Conservation (phyloP, 2,888 invertebrate genomes). For the Eutolmus rufibarbis region DNA sequence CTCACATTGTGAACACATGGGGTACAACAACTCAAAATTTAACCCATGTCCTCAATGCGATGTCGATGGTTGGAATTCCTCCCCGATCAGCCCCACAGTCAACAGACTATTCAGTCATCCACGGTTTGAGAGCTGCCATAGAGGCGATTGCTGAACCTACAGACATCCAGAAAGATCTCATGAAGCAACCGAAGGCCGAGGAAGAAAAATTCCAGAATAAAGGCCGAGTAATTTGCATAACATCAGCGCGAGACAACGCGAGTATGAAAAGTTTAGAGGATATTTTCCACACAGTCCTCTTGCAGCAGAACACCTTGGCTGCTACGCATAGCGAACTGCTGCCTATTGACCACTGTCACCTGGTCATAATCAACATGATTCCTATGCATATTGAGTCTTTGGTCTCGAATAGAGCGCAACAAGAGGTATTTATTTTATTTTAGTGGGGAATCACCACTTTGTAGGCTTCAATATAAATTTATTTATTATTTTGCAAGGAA, state of each 20-base stretch:
- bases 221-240: constrained; percentile 89
- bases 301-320: constrained; percentile 80
- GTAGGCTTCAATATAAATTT: not conserved
- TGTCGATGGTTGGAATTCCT: constrained; percentile 83
- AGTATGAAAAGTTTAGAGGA: constrained; percentile 87
- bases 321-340: constrained; percentile 70
- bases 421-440: constrained; percentile 66
- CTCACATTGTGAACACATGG: constrained; percentile 88
- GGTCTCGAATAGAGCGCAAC: constrained; percentile 75
- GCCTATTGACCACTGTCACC: constrained; percentile 85
- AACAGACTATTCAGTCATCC: constrained; percentile 74
- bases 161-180: constrained; percentile 71
- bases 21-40: constrained; percentile 82
- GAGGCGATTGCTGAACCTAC: constrained; percentile 85
- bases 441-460: not conserved
- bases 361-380: constrained; percentile 88
- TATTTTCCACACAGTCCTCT: constrained; percentile 81
- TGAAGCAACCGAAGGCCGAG: constrained; percentile 56
- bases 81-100: constrained; percentile 67
- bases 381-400: constrained; percentile 81
- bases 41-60: constrained; percentile 83
- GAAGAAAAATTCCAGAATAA: constrained; percentile 59
- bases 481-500: not conserved
- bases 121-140: constrained; percentile 85
- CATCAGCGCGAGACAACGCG: constrained; percentile 85